Evolutionary conservation across 2,888 invertebrate species (phyloP), one percentile per base, ranked within the genome.

Genomic region (Temnothorax ravouxi): DNA sequence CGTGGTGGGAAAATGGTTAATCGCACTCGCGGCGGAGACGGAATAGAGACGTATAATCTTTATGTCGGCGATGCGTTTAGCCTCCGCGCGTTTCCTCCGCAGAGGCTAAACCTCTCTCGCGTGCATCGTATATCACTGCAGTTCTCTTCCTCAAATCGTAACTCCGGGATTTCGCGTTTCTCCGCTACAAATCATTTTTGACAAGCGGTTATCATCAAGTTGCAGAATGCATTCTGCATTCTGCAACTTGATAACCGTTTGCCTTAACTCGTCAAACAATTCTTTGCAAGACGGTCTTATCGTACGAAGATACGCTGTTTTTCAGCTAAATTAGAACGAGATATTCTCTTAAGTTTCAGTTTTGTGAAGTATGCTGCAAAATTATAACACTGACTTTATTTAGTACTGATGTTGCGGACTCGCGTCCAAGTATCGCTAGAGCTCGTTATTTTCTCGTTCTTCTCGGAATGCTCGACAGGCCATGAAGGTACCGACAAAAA

Each of bases 401-500:
- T 54, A 83, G 67, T 69, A 79, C 61, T 34, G 18, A 47, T 56
- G 64, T 52, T 66, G 56, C 50, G 62, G 47, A 72, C 56, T 77
- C 34, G 61, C 75, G 66, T 66, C 41, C 61, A 15, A 56, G 72
- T 47, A 21, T 41, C 21, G 38, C 59, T 56, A 21, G 29, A 41
- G 67, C 77, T 88, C 71, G 52, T 88, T 88, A 85, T 84, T 88
- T 86, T 76, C 86, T 76, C 88, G 83, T 89, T 75, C 83, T 88
- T 90, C 90, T 90, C n/a, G 74, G 87, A 88, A 90, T 84, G 69
- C 77, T 84, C 88, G 86, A 61, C 84, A 67, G 59, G 25, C 86
- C 88, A 79, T 88, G 90, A 90, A 88, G 88, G 84, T 79, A 81
- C 86, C 67, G 69, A 72, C 77, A 52, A 82, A 82, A 79, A 82